phyloP scores from a whole-genome alignment of 2,888 invertebrate species.

The Sphinx pinastri region DNA sequence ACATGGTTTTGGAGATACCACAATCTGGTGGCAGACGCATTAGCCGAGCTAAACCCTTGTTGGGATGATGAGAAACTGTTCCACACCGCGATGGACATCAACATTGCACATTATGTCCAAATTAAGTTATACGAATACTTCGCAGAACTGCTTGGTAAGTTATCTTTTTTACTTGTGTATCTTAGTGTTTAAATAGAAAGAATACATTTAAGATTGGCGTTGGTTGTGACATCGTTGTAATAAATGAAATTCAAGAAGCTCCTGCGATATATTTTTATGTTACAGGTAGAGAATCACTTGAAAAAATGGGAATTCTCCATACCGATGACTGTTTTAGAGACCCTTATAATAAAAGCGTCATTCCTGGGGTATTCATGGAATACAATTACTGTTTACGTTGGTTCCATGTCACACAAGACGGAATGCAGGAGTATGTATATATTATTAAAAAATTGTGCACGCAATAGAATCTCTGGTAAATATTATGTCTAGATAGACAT shows the following conservation, averaged over 20 bases:
- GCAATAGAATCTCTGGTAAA: too few species aligned
- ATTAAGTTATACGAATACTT: slow-evolving; percentile 51
- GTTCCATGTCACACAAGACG: slow-evolving; percentile 51
- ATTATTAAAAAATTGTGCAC: too few species aligned
- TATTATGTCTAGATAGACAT: too few species aligned
- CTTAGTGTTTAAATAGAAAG: too few species aligned
- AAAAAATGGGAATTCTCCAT: slow-evolving; percentile 42
- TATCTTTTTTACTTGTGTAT: not conserved
- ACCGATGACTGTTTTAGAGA: slow-evolving; percentile 43
- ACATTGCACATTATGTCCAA: slow-evolving; percentile 47
- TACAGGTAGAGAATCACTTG: slow-evolving; percentile 47
- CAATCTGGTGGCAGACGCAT: slow-evolving; percentile 43
- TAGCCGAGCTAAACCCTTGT: slow-evolving; percentile 48
- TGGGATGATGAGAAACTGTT: slow-evolving; percentile 54
- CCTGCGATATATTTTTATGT: not conserved
- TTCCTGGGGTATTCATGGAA: slow-evolving; percentile 46
- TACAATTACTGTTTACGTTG: slow-evolving; percentile 45
- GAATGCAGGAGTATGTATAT: slow-evolving; percentile 46
- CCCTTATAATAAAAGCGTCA: slow-evolving; percentile 41
- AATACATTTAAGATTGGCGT: too few species aligned
- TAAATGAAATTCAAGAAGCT: too few species aligned
- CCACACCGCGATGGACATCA: slow-evolving; percentile 46
- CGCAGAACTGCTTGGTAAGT: slow-evolving; percentile 49
- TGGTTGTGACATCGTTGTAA: too few species aligned
- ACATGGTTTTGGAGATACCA: slow-evolving; percentile 55